Percentiles rank a stretch among this genome's conserved stretches.
phyloP scores from a whole-genome alignment of 2,888 invertebrate species.

The Myopa tessellatipennis region DNA sequence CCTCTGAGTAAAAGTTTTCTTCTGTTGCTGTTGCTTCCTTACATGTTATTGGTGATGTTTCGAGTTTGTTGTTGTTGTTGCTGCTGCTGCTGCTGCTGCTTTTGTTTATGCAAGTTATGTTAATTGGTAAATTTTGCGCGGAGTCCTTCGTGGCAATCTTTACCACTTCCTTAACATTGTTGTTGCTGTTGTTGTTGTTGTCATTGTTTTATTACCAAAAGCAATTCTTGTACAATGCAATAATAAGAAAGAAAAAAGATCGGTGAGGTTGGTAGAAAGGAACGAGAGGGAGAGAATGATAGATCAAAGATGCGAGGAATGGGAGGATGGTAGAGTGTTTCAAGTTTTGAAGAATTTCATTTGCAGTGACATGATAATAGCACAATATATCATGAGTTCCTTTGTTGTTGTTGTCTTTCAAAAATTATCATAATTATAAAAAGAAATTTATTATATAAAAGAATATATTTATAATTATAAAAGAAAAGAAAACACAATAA shows the following conservation, averaged over 20 bases:
- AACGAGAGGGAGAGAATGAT: neutral
- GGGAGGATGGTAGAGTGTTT: neutral
- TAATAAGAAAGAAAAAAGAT: too few relatives aligned
- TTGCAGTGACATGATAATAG: slow-evolving; percentile 1
- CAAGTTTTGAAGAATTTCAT: slow-evolving; percentile 5
- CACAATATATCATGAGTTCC: slow-evolving; percentile 10
- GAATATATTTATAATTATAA: too few relatives aligned
- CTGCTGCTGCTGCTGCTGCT: slow-evolving; percentile 42
- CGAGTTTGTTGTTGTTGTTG: slow-evolving; percentile 22
- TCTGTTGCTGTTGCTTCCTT: neutral
- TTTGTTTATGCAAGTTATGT: slow-evolving; percentile 62
- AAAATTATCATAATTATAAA: slow-evolving; percentile 5
- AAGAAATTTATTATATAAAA: too few relatives aligned
- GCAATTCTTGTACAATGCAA: slow-evolving; percentile 5
- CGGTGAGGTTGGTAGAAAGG: neutral
- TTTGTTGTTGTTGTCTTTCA: slow-evolving; percentile 16
- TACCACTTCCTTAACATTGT: slow-evolving; percentile 14
- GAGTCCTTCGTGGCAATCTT: slow-evolving; percentile 55
- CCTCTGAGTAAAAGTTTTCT: neutral
- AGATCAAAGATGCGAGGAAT: too few relatives aligned
- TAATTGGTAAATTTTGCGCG: slow-evolving; percentile 68
- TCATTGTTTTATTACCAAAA: slow-evolving; percentile 5
- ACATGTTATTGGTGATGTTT: neutral
- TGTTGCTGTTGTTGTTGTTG: slow-evolving; percentile 15
- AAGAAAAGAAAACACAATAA: too few relatives aligned